Evolutionary conservation across 2,888 invertebrate species (phyloP).

Genomic region (Lasius platythorax): DNA sequence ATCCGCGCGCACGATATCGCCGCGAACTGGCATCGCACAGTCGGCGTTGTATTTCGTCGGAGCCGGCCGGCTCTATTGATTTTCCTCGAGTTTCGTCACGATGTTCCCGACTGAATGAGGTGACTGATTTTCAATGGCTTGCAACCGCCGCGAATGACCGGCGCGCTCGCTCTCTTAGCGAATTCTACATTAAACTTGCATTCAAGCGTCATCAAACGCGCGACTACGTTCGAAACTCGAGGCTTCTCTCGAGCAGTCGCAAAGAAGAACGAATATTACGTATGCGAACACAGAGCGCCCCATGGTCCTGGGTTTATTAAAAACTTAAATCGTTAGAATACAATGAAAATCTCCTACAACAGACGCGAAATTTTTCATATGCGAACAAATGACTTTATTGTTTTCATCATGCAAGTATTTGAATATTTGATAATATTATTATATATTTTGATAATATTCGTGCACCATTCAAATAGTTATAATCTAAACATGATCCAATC

Average conservation of each 20-base stretch:
- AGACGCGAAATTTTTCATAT: background rate
- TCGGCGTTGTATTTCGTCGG: conserved; percentile 55
- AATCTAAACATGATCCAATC: conserved; percentile 11
- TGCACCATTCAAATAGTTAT: background rate
- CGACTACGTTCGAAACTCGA: conserved; percentile 53
- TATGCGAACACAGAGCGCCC: background rate
- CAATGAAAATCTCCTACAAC: background rate
- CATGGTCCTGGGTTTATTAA: conserved; percentile 39
- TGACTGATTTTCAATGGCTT: conserved; percentile 79
- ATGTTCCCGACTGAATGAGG: conserved; percentile 72
- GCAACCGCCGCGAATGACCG: conserved; percentile 66
- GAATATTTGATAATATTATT: conserved; percentile 17
- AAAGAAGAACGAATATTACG: conserved; percentile 24
- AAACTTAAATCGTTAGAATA: conserved; percentile 12
- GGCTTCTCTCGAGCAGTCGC: conserved; percentile 46
- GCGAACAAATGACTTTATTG: background rate
- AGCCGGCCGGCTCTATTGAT: conserved; percentile 60
- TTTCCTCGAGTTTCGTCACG: conserved; percentile 62
- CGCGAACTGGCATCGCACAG: conserved; percentile 25
- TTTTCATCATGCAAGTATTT: background rate
- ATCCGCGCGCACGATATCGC: background rate
- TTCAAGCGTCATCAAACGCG: conserved; percentile 71
- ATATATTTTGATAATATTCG: conserved; percentile 14
- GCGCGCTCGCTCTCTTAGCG: conserved; percentile 63
- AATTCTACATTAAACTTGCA: conserved; percentile 69